Conservation (phyloP, 30 jellyfish, hydroid and myxozoan genomes). For the Pelagia noctiluca region DNA sequence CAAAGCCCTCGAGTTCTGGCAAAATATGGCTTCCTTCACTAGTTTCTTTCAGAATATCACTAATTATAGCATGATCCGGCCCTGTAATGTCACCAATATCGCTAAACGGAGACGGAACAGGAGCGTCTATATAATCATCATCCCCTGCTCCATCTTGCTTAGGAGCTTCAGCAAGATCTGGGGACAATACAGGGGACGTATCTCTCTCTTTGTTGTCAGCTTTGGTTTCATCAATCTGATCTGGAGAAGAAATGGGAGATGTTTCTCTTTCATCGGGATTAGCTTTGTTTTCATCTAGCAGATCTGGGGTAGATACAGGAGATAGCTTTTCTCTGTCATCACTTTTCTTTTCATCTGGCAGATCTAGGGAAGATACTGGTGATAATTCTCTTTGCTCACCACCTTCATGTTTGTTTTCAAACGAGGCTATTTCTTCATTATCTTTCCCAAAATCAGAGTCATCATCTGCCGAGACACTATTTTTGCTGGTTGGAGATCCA, state of each 20-base stretch:
- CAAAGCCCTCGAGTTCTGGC: constrained; percentile 62
- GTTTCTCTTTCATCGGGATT: no score
- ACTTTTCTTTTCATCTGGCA: no score
- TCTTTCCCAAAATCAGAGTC: constrained; percentile 22
- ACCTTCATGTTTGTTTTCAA: neutral
- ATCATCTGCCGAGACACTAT: neutral
- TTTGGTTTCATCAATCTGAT: no score
- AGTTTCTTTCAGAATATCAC: constrained; percentile 82
- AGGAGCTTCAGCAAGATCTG: neutral
- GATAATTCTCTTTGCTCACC: neutral
- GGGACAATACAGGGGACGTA: neutral
- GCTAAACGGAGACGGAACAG: constrained; percentile 96
- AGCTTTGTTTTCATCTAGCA: no score
- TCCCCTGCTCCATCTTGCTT: constrained; percentile 7
- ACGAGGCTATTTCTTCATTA: neutral
- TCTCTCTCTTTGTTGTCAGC: no score
- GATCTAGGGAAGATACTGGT: no score
- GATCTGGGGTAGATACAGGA: no score
- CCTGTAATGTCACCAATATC: constrained; percentile 92
- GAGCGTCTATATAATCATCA: constrained; percentile 86
- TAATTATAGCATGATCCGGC: constrained; percentile 77
- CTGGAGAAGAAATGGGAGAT: no score
- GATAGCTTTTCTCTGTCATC: no score
- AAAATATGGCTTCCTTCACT: constrained; percentile 48
- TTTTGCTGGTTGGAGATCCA: neutral